Conservation (phyloP, 2,888 invertebrate species). For the Exocentrus adspersus region DNA sequence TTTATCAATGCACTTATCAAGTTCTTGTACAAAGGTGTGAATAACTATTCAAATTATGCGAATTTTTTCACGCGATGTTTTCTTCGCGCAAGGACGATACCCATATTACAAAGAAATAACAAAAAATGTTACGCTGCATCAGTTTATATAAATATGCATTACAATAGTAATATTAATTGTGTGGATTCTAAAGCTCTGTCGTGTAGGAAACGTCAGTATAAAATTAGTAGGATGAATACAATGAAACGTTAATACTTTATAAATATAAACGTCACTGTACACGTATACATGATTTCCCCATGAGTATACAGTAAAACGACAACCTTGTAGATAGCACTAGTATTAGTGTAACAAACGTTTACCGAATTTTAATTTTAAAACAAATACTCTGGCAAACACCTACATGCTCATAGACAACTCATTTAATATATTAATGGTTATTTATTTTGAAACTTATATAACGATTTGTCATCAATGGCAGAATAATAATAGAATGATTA, state of each 20-base stretch:
- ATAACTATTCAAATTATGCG: conserved; percentile 16
- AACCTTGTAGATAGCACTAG: no score
- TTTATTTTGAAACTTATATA: conserved; percentile 3
- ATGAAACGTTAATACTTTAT: not conserved
- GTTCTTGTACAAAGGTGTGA: conserved; percentile 24
- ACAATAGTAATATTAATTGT: no score
- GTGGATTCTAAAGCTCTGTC: no score
- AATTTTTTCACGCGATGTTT: not conserved
- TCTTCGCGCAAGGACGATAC: not conserved
- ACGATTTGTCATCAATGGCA: conserved; percentile 15
- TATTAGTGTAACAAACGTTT: not conserved
- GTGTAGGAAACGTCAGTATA: no score
- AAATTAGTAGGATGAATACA: not conserved
- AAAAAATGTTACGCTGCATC: no score
- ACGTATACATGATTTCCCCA: not conserved
- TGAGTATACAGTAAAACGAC: not conserved
- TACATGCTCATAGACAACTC: not conserved
- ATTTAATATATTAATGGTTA: not conserved
- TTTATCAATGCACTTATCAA: conserved; percentile 25
- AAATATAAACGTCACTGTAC: not conserved
- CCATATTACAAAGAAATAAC: not conserved
- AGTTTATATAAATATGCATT: no score
- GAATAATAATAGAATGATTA: conserved; percentile 15
- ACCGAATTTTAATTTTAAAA: not conserved
- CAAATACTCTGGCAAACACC: not conserved